phyloP scores from a whole-genome alignment of 2,797 vertebrate species.

The Xerus rutilus region DNA sequence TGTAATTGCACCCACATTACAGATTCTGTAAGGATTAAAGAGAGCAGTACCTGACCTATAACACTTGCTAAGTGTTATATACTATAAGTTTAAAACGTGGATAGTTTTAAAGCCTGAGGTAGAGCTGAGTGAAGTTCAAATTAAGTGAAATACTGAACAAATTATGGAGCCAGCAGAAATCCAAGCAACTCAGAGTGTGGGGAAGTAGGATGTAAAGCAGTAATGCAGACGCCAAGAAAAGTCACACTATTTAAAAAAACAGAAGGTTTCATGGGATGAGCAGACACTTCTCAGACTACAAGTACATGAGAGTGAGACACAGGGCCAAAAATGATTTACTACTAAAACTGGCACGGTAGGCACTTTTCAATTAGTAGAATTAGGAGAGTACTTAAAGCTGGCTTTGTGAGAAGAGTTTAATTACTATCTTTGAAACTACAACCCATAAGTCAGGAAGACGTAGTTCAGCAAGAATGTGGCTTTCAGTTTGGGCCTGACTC shows the following conservation, averaged over 20 bases:
- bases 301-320: neutral
- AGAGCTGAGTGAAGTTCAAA: neutral
- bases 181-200: neutral
- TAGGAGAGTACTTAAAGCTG: constrained; percentile 63
- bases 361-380: constrained; percentile 71
- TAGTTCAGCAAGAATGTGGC: constrained; percentile 35
- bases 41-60: neutral
- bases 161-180: neutral
- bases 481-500: neutral
- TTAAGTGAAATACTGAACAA: neutral
- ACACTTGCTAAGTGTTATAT: neutral
- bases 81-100: neutral
- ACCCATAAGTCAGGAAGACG: constrained; percentile 37
- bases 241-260: constrained; percentile 16
- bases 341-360: neutral
- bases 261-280: constrained; percentile 41
- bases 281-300: constrained; percentile 28
- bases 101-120: constrained; percentile 38
- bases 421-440: constrained; percentile 68
- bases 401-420: constrained; percentile 68
- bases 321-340: constrained; percentile 62
- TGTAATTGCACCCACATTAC: neutral
- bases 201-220: neutral
- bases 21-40: neutral
- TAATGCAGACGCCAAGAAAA: neutral